phyloP scores from a whole-genome alignment of 2,888 invertebrate species.

The Melipona beecheii region DNA sequence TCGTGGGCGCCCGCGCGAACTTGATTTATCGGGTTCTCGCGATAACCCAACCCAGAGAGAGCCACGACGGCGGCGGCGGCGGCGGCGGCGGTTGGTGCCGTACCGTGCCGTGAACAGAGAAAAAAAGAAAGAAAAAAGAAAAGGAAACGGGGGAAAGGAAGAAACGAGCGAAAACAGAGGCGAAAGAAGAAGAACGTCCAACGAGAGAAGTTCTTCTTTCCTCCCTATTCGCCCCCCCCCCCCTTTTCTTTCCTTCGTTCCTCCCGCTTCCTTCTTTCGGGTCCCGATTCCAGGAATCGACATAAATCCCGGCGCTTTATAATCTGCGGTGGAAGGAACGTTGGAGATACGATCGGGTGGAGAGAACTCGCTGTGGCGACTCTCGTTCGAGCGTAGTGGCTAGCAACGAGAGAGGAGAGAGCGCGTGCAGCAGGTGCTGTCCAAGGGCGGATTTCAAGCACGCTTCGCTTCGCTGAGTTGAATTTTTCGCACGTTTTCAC shows the following conservation, averaged over 20 bases:
- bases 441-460: slow-evolving; percentile 56
- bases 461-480: slow-evolving; percentile 33
- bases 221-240: too few species aligned
- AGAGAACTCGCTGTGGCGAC: slow-evolving; percentile 48
- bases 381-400: slow-evolving; percentile 22
- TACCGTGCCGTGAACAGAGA: slow-evolving; percentile 45
- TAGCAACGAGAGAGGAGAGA: slow-evolving; percentile 48
- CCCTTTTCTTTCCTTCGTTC: slow-evolving; percentile 6
- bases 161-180: slow-evolving; percentile 35
- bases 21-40: slow-evolving; percentile 77
- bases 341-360: slow-evolving; percentile 78
- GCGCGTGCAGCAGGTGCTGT: slow-evolving; percentile 73
- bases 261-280: slow-evolving; percentile 63
- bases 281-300: slow-evolving; percentile 79
- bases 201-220: too few species aligned
- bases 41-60: slow-evolving; percentile 68
- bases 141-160: slow-evolving; percentile 39
- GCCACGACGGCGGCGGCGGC: not conserved
- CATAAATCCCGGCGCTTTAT: slow-evolving; percentile 81
- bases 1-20: slow-evolving; percentile 75
- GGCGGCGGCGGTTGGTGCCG: slow-evolving; percentile 28
- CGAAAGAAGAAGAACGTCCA: slow-evolving; percentile 61
- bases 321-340: slow-evolving; percentile 78
- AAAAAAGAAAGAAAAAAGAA: slow-evolving; percentile 45
- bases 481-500: not conserved